These are phyloP conservation scores for Nomada fabriciana DNA, from an alignment of 2,888 invertebrate species.

Conservation along the genomic window DNA sequence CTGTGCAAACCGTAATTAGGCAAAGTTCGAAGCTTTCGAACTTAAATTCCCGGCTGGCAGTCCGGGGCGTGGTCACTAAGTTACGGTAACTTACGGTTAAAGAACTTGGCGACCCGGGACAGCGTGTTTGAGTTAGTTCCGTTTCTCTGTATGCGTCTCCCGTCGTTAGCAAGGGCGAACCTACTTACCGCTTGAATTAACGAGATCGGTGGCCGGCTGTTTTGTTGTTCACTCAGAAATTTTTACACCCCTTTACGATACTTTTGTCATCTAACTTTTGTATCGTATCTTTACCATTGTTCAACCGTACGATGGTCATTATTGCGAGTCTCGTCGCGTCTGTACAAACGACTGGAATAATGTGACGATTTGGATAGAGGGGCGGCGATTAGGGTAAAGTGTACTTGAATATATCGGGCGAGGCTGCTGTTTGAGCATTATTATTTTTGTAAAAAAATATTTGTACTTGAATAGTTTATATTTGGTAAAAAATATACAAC, in stretches of 20 bases:
- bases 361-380: no score
- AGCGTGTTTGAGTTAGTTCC: slow-evolving; percentile 61
- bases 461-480: no score
- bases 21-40: slow-evolving; percentile 79
- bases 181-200: slow-evolving; percentile 53
- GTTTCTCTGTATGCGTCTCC: neutral
- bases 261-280: slow-evolving; percentile 20
- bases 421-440: no score
- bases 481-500: no score
- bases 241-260: slow-evolving; percentile 34
- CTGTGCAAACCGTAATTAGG: slow-evolving; percentile 78
- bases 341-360: no score
- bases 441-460: no score
- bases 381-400: no score
- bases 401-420: no score
- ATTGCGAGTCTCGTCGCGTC: slow-evolving; percentile 6
- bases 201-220: slow-evolving; percentile 28
- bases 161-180: slow-evolving; percentile 33
- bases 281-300: neutral
- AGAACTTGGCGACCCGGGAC: slow-evolving; percentile 61
- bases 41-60: slow-evolving; percentile 76
- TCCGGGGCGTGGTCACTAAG: slow-evolving; percentile 55
- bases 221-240: slow-evolving; percentile 31
- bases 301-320: neutral
- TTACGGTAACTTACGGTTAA: slow-evolving; percentile 69